Evolutionary conservation across 2,113 vertebrate genomes (phyloP).

Genomic region (Malurus cyaneus): DNA sequence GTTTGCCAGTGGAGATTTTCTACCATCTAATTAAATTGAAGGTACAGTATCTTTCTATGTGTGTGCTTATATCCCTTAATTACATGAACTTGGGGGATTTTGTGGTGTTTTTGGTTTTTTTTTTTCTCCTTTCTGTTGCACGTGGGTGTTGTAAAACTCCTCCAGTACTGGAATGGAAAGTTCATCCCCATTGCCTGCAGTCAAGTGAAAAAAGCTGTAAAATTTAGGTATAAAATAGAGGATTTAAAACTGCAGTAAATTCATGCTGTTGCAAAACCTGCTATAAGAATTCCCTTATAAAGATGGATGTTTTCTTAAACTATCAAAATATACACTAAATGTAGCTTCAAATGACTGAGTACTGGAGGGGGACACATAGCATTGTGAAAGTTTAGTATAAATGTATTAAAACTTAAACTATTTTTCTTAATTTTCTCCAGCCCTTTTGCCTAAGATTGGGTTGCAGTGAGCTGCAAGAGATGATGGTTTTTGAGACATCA

Average conservation of each 20-base stretch:
- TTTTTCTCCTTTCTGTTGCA: not conserved
- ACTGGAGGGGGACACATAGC: not conserved
- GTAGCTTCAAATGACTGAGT: not conserved
- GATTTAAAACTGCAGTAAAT: not conserved
- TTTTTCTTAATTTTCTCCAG: not conserved
- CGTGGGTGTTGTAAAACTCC: slow-evolving; percentile 44
- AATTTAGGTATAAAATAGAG: not conserved
- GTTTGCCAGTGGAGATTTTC: slow-evolving; percentile 45
- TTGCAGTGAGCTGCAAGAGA: not conserved
- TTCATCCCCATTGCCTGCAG: slow-evolving; percentile 28
- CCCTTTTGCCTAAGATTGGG: not conserved
- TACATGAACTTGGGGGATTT: not conserved
- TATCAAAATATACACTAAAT: not conserved
- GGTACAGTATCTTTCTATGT: not conserved
- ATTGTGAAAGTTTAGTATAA: not conserved
- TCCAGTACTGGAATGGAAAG: slow-evolving; percentile 32
- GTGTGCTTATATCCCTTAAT: not conserved
- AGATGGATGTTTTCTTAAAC: not conserved
- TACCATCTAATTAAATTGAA: slow-evolving; percentile 54
- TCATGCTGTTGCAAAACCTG: not conserved
- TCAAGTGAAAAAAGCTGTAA: slow-evolving; percentile 32
- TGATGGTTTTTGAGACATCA: not conserved
- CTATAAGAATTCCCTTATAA: not conserved
- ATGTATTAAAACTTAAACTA: not conserved
- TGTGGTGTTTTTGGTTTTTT: not conserved